Evolutionary conservation across 2,888 invertebrate species (phyloP).

Genomic region (Cactoblastis cactorum): DNA sequence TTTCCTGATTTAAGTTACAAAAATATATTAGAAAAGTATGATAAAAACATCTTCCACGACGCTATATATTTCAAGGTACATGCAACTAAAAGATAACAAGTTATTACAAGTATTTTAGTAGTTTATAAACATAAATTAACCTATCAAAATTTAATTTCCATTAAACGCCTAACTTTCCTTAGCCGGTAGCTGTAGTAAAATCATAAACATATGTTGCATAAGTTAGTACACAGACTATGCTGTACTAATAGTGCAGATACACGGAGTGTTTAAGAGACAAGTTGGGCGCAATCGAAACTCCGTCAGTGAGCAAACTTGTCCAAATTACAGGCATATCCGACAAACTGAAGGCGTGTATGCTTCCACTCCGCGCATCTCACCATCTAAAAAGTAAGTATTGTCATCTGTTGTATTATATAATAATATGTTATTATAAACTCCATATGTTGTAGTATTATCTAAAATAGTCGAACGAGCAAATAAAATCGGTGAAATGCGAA

Average conservation of each 20-base stretch:
- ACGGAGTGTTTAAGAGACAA: conserved; percentile 14
- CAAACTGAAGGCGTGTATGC: background rate
- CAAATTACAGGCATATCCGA: conserved; percentile 9
- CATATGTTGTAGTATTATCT: no score
- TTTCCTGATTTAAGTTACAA: no score
- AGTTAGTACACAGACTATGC: conserved; percentile 1
- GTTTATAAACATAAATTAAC: background rate
- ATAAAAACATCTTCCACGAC: no score
- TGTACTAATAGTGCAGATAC: conserved; percentile 6
- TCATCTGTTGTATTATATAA: no score
- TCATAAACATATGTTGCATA: conserved; percentile 10
- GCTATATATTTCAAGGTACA: no score
- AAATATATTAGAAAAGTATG: no score
- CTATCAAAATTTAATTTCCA: background rate
- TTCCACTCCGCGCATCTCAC: background rate
- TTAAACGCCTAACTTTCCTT: background rate
- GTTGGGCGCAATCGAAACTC: conserved; percentile 13
- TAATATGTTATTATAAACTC: no score
- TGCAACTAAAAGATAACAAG: no score
- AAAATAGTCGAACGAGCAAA: no score
- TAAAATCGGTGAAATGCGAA: no score
- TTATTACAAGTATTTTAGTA: no score
- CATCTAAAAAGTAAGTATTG: background rate
- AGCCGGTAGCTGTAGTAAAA: background rate
- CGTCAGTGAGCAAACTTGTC: conserved; percentile 11